These are phyloP conservation scores for Sinelater perroti DNA, from an alignment of 2,888 invertebrate genomes.

Conservation along the genomic window DNA sequence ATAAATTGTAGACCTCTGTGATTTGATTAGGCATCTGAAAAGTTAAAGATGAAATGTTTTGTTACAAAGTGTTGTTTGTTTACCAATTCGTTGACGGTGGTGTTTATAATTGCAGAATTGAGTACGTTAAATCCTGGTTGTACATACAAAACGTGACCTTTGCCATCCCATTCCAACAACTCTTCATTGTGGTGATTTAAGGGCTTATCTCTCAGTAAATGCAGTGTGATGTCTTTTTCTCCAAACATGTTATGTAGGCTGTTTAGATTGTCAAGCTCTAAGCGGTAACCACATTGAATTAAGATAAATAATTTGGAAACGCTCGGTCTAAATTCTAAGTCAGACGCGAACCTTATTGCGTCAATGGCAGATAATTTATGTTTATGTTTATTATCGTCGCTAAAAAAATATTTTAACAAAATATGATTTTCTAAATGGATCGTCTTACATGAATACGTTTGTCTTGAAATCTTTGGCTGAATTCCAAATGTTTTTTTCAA, in stretches of 20 bases:
- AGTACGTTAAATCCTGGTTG: slow-evolving; percentile 14
- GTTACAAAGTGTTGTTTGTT: background rate
- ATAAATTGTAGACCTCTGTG: slow-evolving; percentile 41
- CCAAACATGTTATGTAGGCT: slow-evolving; percentile 43
- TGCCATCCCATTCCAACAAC: slow-evolving; percentile 20
- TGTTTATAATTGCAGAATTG: slow-evolving; percentile 5
- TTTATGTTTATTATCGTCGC: no score
- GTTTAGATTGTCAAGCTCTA: slow-evolving; percentile 39
- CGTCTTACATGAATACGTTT: no score
- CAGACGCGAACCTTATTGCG: slow-evolving; percentile 73
- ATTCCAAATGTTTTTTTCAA: slow-evolving; percentile 38
- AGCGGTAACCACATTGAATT: slow-evolving; percentile 67
- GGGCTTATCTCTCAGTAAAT: slow-evolving; percentile 40
- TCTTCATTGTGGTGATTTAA: slow-evolving; percentile 22
- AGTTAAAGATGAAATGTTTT: slow-evolving; percentile 1
- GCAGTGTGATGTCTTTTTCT: slow-evolving; percentile 44
- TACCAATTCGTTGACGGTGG: background rate
- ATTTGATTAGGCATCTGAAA: slow-evolving; percentile 39
- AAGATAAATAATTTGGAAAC: slow-evolving; percentile 80
- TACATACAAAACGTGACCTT: slow-evolving; percentile 26
- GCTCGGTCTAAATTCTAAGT: slow-evolving; percentile 77
- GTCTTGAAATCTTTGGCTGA: slow-evolving; percentile 14
- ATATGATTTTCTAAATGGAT: background rate
- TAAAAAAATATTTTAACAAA: no score
- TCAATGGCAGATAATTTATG: slow-evolving; percentile 56